phyloP scores from a whole-genome alignment of 2,113 vertebrate genomes.

The Oreotrochilus melanogaster region DNA sequence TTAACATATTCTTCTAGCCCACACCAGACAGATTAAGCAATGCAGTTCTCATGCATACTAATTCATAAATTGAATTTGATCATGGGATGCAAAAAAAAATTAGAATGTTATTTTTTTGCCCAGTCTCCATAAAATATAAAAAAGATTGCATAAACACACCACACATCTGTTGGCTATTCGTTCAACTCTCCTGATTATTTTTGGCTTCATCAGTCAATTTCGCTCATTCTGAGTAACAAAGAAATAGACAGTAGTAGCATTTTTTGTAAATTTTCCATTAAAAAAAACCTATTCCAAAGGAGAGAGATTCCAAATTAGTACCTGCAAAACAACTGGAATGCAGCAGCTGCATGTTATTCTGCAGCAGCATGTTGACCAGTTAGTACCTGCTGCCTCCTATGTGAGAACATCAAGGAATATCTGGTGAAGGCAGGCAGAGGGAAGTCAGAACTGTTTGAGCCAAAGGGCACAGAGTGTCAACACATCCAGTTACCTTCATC shows the following conservation, averaged over 20 bases:
- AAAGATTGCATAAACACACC: not conserved
- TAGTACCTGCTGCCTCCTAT: not conserved
- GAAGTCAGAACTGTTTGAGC: not conserved
- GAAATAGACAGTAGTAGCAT: not conserved
- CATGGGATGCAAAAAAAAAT: not conserved
- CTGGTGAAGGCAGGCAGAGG: not conserved
- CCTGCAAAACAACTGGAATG: not conserved
- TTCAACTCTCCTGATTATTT: not conserved
- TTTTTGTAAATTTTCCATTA: not conserved
- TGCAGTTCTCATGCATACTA: not conserved
- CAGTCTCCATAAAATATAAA: not conserved
- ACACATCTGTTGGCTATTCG: fast-evolving
- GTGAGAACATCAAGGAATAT: not conserved
- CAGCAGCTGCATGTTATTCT: not conserved
- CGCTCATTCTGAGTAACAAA: not conserved
- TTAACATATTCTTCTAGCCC: not conserved
- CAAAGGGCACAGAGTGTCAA: not conserved
- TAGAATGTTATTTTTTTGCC: not conserved
- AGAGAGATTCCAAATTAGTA: not conserved
- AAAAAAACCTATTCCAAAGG: not conserved
- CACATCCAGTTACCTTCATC: not conserved
- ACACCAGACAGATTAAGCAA: not conserved
- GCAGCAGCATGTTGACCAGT: not conserved
- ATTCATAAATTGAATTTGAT: not conserved
- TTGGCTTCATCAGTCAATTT: not conserved